Evolutionary conservation across 2,113 vertebrate genomes (phyloP), one percentile per base, ranked within the genome.

Genomic region (Tor tambroides): DNA sequence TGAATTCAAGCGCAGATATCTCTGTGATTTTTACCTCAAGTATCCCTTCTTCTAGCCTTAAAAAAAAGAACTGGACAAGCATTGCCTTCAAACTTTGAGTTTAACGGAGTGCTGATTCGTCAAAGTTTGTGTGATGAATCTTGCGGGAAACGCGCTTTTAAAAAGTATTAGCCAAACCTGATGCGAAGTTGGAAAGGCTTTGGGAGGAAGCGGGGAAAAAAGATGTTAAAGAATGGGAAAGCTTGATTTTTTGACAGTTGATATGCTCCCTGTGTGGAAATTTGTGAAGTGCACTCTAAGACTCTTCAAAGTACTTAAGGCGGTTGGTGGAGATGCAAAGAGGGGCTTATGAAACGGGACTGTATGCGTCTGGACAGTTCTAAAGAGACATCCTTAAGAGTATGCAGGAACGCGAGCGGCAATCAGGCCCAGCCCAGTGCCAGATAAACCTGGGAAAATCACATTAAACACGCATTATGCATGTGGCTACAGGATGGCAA

Each of bases 371-470:
- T 87, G 84, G 89, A 90, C 88, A 23, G 61, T 91, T 90, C 89
- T 94, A 91, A 92, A 93, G 90, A 93, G 92, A 92, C 93, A 85
- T 94, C 91, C 93, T 93, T 92, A 94, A 92, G 91, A 91, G 85
- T 90, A 92, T 89, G 93, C 91, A 83, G 89, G 91, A 72, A 90
- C 92, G 74, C 88, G 92, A 91, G 90, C 92, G 88, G 93, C 95
- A 95, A 95, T 95, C 94, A 94, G 91, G 92, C 92, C 85, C 89
- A 93, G 76, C 85, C 80, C 87, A 63, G 94, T 90, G 90, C 88
- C 91, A 92, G 92, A 93, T 93, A 94, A 93, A 93, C 93, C 92
- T 91, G 88, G 85, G 89, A 89, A 92, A 95, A 95, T 95, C 95
- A 95, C 93, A 94, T 95, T 95, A 95, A 93, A 91, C 81, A 76